These are phyloP conservation scores for Holcopasites calliopsidis DNA, from an alignment of 1,140 invertebrate genomes.

Conservation along the genomic window DNA sequence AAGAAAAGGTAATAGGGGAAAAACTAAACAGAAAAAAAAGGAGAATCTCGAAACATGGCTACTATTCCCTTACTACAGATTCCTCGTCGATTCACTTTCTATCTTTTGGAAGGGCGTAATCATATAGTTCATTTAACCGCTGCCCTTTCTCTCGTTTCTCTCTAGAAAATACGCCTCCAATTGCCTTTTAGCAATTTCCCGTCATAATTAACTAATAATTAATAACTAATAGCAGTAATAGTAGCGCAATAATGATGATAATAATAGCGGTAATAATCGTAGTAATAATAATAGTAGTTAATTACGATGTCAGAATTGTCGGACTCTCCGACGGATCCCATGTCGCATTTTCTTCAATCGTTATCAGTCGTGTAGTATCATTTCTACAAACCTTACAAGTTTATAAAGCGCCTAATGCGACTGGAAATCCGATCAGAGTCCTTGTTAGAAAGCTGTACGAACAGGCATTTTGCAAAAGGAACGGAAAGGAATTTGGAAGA, in stretches of 20 bases:
- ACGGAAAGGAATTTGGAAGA: conserved; percentile 57
- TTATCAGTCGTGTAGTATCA: too few species aligned
- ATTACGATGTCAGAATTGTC: conserved; percentile 63
- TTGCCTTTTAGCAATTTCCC: conserved; percentile 66
- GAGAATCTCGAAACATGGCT: conserved; percentile 73
- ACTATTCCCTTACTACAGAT: conserved; percentile 50
- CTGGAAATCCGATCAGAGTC: conserved; percentile 13
- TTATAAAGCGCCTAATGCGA: neutral
- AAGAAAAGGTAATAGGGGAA: conserved; percentile 43
- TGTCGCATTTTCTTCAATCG: neutral
- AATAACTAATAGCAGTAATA: conserved; percentile 58
- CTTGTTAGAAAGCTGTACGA: conserved; percentile 50
- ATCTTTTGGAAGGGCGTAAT: neutral
- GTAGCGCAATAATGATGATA: conserved; percentile 52
- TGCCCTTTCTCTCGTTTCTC: conserved; percentile 51
- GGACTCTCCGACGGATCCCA: conserved; percentile 37
- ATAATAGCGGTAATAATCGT: conserved; percentile 58
- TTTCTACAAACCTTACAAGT: too few species aligned
- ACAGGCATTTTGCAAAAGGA: conserved; percentile 51
- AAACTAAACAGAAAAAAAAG: conserved; percentile 60
- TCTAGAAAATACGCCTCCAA: conserved; percentile 78
- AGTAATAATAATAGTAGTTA: conserved; percentile 54
- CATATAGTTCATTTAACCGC: conserved; percentile 38
- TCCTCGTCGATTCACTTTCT: conserved; percentile 45
- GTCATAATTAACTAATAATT: conserved; percentile 53